Conservation (phyloP, 2,113 vertebrate species). For the Charadrius vociferus region DNA sequence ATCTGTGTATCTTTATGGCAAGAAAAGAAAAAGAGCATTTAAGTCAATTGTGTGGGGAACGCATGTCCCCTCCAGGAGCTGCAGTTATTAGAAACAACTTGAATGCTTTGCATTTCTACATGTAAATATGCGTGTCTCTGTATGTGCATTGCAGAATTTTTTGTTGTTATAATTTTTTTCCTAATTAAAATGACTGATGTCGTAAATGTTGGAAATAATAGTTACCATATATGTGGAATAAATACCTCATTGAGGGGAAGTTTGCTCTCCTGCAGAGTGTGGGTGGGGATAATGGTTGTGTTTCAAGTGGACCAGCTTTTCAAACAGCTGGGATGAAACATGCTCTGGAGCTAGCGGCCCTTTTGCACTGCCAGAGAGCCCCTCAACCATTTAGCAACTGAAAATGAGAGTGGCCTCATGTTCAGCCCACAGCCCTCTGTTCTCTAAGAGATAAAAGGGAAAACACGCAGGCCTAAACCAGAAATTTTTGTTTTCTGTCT, state of each 20-base stretch:
- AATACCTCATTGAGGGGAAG: slow-evolving; percentile 29
- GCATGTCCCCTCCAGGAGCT: slow-evolving; percentile 38
- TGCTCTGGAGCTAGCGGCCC: neutral
- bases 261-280: slow-evolving; percentile 23
- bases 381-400: neutral
- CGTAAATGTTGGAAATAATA: slow-evolving; percentile 61
- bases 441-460: neutral
- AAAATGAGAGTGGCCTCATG: neutral
- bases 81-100: slow-evolving; percentile 40
- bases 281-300: slow-evolving; percentile 9
- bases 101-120: slow-evolving; percentile 51
- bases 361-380: neutral
- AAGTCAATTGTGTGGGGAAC: slow-evolving; percentile 47
- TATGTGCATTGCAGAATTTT: neutral
- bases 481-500: neutral
- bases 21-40: slow-evolving; percentile 10
- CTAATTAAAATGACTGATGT: slow-evolving; percentile 41
- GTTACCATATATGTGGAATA: slow-evolving; percentile 65
- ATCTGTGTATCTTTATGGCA: slow-evolving; percentile 68
- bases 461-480: neutral
- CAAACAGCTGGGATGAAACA: neutral
- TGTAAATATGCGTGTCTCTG: neutral
- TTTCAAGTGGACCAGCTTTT: slow-evolving; percentile 45
- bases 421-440: neutral
- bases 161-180: neutral